Evolutionary conservation across 2,888 invertebrate genomes (phyloP).

Genomic region (Polydrusus cervinus): DNA sequence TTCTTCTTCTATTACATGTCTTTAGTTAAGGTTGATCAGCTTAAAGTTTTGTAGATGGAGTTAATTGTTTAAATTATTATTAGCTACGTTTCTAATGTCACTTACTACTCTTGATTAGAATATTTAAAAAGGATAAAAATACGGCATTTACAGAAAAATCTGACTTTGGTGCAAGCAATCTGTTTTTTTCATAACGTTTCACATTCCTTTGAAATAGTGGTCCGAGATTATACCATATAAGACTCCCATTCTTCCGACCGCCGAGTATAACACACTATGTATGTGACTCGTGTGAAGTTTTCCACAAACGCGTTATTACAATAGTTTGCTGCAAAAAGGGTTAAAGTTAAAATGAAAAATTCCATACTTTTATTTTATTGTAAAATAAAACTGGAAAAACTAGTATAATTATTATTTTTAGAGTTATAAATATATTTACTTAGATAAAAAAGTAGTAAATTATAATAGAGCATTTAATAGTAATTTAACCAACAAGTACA

Average conservation of each 20-base stretch:
- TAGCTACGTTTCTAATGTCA: no score
- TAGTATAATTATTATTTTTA: neutral
- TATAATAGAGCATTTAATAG: no score
- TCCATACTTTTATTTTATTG: constrained; percentile 14
- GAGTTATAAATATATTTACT: no score
- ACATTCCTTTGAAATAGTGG: constrained; percentile 51
- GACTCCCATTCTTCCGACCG: constrained; percentile 37
- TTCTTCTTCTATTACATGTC: no score
- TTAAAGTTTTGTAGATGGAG: no score
- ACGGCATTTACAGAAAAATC: no score
- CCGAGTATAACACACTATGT: constrained; percentile 35
- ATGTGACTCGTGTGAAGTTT: constrained; percentile 47
- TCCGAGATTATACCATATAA: constrained; percentile 48
- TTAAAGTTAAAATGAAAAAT: constrained; percentile 31
- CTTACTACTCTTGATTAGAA: no score
- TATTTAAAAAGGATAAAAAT: no score
- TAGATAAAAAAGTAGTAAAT: no score
- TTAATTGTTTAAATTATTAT: no score
- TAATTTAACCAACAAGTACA: no score
- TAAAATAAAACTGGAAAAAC: neutral
- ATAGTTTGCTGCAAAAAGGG: constrained; percentile 41
- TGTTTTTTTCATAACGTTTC: constrained; percentile 35
- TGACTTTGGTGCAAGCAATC: constrained; percentile 30
- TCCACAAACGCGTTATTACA: constrained; percentile 49
- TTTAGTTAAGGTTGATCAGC: no score